Conservation (phyloP, 2,113 vertebrate genomes). For the Tragelaphus strepsiceros region DNA sequence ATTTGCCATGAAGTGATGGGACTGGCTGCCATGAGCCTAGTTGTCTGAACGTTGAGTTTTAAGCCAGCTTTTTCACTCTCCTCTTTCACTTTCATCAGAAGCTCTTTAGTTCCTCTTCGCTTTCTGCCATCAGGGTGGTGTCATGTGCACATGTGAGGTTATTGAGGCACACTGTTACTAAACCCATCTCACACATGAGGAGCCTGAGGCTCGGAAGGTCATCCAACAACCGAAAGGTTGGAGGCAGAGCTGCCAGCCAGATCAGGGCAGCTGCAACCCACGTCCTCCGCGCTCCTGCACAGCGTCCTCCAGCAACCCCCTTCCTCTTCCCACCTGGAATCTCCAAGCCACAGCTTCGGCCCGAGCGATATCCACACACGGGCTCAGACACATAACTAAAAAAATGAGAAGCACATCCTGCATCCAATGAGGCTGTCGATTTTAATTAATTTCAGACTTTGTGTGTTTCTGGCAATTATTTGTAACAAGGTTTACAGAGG, state of each 20-base stretch:
- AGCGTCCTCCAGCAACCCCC: rapidly evolving
- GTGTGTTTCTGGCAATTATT: constrained; percentile 68
- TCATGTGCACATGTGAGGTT: background rate
- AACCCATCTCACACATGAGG: background rate
- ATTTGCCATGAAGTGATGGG: background rate
- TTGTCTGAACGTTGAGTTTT: background rate
- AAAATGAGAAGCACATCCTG: background rate
- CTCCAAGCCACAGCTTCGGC: rapidly evolving
- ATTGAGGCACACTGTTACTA: background rate
- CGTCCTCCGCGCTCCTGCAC: rapidly evolving
- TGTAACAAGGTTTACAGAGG: constrained; percentile 65
- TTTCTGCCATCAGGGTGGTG: background rate
- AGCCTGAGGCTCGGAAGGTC: background rate
- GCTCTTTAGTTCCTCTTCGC: background rate
- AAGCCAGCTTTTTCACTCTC: background rate
- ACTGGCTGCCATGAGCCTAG: background rate
- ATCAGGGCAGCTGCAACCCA: rapidly evolving
- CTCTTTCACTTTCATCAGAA: background rate
- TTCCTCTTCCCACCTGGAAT: background rate
- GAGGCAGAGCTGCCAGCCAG: background rate
- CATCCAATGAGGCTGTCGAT: background rate
- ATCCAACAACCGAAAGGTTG: background rate
- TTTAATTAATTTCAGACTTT: constrained; percentile 73
- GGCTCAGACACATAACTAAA: background rate
- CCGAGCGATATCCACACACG: rapidly evolving